Conservation (phyloP, 2,888 invertebrate species). For the Auanema sp. region DNA sequence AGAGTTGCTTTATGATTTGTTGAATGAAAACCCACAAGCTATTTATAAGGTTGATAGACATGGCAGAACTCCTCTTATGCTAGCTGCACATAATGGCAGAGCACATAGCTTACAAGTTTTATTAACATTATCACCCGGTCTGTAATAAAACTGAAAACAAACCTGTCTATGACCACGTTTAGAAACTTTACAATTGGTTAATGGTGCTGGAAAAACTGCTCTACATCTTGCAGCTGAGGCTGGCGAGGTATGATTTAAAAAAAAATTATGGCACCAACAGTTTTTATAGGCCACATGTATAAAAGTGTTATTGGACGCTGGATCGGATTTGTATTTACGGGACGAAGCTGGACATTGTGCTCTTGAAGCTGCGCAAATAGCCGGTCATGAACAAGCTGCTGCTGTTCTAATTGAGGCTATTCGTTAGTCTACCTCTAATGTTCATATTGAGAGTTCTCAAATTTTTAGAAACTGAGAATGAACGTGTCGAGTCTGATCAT, state of each 20-base stretch:
- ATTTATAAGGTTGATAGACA: slow-evolving; percentile 60
- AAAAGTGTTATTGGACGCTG: slow-evolving; percentile 64
- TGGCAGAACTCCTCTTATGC: slow-evolving; percentile 79
- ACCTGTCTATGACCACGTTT: neutral
- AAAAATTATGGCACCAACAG: neutral
- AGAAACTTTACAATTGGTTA: slow-evolving; percentile 16
- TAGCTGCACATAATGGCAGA: slow-evolving; percentile 72
- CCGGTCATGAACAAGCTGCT: slow-evolving; percentile 70
- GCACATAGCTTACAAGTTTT: slow-evolving; percentile 71
- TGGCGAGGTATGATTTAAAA: slow-evolving; percentile 32
- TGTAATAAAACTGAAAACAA: neutral
- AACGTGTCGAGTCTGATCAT: slow-evolving; percentile 41
- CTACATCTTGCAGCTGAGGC: slow-evolving; percentile 57
- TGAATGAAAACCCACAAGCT: slow-evolving; percentile 67
- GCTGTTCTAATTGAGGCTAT: slow-evolving; percentile 48
- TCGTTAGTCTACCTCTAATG: slow-evolving; percentile 32
- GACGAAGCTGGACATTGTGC: slow-evolving; percentile 74
- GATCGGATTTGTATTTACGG: slow-evolving; percentile 21
- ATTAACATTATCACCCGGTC: slow-evolving; percentile 5
- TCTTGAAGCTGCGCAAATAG: slow-evolving; percentile 75
- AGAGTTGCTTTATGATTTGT: slow-evolving; percentile 79
- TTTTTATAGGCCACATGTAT: slow-evolving; percentile 6
- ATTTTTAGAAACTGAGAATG: slow-evolving; percentile 40
- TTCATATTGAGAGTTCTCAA: neutral
- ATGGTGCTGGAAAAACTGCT: slow-evolving; percentile 51